These are phyloP conservation scores for Eristalis tenax DNA, from an alignment of 2,888 invertebrate species.

Conservation along the genomic window DNA sequence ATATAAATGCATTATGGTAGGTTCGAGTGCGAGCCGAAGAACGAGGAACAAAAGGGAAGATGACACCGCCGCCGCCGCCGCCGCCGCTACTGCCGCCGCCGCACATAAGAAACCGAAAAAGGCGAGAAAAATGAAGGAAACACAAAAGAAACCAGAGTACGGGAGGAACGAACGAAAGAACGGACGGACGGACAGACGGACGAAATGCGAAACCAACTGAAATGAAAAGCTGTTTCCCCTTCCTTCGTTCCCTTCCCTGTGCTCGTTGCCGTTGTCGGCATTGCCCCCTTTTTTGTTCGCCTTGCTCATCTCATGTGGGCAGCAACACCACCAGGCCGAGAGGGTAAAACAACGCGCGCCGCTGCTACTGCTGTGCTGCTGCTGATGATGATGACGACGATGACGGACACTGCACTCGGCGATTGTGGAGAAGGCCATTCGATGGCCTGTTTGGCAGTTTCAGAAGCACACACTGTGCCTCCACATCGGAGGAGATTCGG, in stretches of 20 bases:
- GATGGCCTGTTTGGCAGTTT: conserved; percentile 43
- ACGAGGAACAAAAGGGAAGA: conserved; percentile 45
- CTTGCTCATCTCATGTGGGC: not conserved
- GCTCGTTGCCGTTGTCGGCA: not conserved
- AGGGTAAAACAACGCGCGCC: conserved; percentile 42
- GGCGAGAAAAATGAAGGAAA: not conserved
- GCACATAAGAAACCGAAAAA: conserved; percentile 29
- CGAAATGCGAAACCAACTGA: conserved; percentile 52
- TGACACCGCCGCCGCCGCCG: conserved; percentile 22
- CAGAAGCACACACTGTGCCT: not conserved
- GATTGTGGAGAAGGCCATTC: conserved; percentile 58
- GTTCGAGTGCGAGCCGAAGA: conserved; percentile 35
- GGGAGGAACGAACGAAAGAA: not conserved
- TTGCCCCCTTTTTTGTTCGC: not conserved
- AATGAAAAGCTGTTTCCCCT: conserved; percentile 57
- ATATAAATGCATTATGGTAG: conserved; percentile 57
- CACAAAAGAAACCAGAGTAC: not conserved
- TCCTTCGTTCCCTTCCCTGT: conserved; percentile 18
- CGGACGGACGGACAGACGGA: conserved; percentile 7
- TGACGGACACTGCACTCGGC: conserved; percentile 50
- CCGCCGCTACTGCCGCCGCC: not conserved
- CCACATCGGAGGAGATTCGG: conserved; percentile 37
- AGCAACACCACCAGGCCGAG: not conserved
- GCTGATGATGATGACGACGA: conserved; percentile 32
- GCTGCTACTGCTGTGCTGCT: not conserved